Conservation (phyloP, 2,797 vertebrate genomes). For the Eospalax fontanierii region DNA sequence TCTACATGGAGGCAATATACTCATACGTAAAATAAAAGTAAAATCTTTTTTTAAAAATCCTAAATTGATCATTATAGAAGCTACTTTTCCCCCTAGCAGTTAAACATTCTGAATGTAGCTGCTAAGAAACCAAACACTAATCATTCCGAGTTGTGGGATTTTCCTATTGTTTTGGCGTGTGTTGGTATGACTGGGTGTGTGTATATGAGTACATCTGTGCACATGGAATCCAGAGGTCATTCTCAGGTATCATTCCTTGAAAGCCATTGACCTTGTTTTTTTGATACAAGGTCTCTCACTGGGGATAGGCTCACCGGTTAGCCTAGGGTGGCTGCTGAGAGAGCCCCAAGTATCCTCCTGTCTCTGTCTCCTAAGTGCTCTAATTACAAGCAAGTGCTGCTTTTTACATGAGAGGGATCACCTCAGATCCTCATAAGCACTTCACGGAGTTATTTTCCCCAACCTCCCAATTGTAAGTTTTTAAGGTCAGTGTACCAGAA, state of each 20-base stretch:
- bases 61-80: not conserved
- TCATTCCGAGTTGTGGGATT: not conserved
- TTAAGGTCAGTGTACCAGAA: not conserved
- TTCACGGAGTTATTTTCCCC: not conserved
- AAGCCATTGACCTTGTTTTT: not conserved
- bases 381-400: not conserved
- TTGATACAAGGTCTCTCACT: not conserved
- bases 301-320: not conserved
- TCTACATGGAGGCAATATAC: too few relatives aligned
- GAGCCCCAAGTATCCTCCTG: not conserved
- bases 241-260: not conserved
- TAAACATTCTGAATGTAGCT: not conserved
- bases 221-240: not conserved
- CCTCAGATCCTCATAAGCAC: not conserved
- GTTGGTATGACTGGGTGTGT: too few relatives aligned
- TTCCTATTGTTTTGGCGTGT: not conserved
- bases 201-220: not conserved
- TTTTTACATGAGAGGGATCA: not conserved
- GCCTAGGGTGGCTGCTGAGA: not conserved
- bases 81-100: not conserved
- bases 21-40: too few relatives aligned
- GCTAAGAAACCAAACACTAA: not conserved
- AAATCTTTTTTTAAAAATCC: too few relatives aligned
- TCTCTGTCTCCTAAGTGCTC: not conserved
- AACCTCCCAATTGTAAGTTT: not conserved